Evolutionary conservation across 2,797 vertebrate species (phyloP), one percentile per base, ranked within the genome.

Genomic region (Enteromius treurensis): DNA sequence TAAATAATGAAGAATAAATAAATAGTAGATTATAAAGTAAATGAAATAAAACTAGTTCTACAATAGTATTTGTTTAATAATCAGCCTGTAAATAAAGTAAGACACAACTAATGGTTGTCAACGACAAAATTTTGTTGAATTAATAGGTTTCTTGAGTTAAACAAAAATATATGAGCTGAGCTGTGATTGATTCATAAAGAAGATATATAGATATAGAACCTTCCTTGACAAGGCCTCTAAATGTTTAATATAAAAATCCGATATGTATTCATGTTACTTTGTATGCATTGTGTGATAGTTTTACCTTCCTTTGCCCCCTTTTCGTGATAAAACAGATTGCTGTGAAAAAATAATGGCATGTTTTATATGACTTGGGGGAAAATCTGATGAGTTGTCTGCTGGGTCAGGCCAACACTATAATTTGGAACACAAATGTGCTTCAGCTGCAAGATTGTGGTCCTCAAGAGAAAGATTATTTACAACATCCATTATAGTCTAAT

Each of bases 391-490:
- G 34, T 62, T 17, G 40, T 45, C 42, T 55, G n/a, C 34, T 62
- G 26, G 40, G n/a, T 62, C 75, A 62, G 34, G 15, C 55, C 0
- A 77, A 62, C 75, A 3, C 40, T 77, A 32, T 77, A 77, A 77
- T 77, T 45, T 62, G 37, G n/a, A 23, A 60, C 55, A 21, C 75
- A 29, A 77, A 60, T 77, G 34, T 77, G 74, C 42, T 65, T 62
- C 26, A n/a, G 42, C 42, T 65, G 58, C 23, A 78, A 49, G 62
- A 65, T 13, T 49, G 51, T 58, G 49, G 19, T 58, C 32, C 32
- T 75, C 51, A 37, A 75, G 32, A 58, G 40, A 65, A 65, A n/a
- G 77, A 47, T 45, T 47, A 78, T 47, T 62, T 62, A 62, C 75
- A 77, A 62, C 37, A 65, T 34, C 32, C 37, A 23, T 58, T 42